These are phyloP conservation scores for Scaptomyza graminum DNA, from an alignment of 1,140 invertebrate genomes.

Conservation along the genomic window DNA sequence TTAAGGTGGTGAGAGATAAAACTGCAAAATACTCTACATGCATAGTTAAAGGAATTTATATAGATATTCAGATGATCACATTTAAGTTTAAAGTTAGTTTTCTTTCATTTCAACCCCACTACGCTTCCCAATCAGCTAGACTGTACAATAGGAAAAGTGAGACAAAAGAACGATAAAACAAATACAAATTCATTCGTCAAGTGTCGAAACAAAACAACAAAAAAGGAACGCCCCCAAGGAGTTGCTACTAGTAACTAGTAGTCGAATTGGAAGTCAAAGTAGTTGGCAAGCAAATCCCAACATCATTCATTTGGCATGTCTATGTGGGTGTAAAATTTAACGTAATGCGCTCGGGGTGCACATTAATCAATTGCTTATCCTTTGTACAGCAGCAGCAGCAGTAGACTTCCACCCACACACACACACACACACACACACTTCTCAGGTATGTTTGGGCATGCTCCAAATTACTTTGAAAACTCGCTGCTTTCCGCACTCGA, in stretches of 20 bases:
- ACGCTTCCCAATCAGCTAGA: not conserved
- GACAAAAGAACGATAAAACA: slow-evolving; percentile 32
- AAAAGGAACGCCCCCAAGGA: not conserved
- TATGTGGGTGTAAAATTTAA: slow-evolving; percentile 70
- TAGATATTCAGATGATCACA: too few relatives aligned
- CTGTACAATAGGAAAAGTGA: slow-evolving; percentile 18
- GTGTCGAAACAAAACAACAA: not conserved
- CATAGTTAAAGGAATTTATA: too few relatives aligned
- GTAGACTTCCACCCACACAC: slow-evolving; percentile 13
- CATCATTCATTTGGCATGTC: slow-evolving; percentile 62
- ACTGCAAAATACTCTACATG: too few relatives aligned
- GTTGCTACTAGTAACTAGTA: slow-evolving; percentile 27
- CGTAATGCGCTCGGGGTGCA: slow-evolving; percentile 74
- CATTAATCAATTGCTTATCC: slow-evolving; percentile 82
- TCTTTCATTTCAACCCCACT: not conserved
- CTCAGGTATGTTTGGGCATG: slow-evolving; percentile 78
- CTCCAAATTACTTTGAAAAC: slow-evolving; percentile 81
- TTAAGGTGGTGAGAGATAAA: not conserved
- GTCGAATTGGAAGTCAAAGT: not conserved
- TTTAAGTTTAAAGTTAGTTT: too few relatives aligned
- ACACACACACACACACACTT: slow-evolving; percentile 1
- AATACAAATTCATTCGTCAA: slow-evolving; percentile 44
- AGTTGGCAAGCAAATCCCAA: slow-evolving; percentile 55
- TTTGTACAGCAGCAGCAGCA: slow-evolving; percentile 23
- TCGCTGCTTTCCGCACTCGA: slow-evolving; percentile 35